Conservation (phyloP, 2,888 invertebrate species). For the Trimorus sp. region DNA sequence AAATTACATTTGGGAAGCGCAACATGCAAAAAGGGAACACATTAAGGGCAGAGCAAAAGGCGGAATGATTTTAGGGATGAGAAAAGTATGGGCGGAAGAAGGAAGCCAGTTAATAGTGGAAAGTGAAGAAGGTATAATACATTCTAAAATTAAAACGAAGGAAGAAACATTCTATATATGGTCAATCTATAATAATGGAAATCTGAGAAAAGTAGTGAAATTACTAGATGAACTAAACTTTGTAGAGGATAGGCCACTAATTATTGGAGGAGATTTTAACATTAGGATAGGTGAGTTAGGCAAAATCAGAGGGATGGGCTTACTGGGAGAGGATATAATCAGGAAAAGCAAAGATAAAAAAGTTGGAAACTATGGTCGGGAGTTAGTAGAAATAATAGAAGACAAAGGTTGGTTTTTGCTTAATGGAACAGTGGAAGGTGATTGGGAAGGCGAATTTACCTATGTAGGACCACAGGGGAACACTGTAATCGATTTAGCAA, state of each 20-base stretch:
- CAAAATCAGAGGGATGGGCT: no score
- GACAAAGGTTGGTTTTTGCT: not conserved
- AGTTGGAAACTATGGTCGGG: no score
- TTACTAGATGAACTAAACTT: not conserved
- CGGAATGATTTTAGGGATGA: constrained; percentile 21
- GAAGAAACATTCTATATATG: not conserved
- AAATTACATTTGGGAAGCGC: constrained; percentile 38
- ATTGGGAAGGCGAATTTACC: constrained; percentile 41
- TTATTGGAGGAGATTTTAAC: constrained; percentile 55
- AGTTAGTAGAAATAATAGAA: no score
- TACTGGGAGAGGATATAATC: not conserved
- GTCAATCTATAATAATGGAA: not conserved
- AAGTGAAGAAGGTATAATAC: not conserved
- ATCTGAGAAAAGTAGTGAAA: not conserved
- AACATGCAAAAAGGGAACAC: constrained; percentile 12
- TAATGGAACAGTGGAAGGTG: not conserved
- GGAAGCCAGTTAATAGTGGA: not conserved
- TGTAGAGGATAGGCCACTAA: constrained; percentile 1
- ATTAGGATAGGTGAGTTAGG: constrained; percentile 25
- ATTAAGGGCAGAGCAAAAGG: no score
- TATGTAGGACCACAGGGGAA: constrained; percentile 49
- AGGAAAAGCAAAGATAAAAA: no score
- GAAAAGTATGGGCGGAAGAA: constrained; percentile 12
- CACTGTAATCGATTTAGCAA: constrained; percentile 61
- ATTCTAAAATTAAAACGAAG: not conserved